Conservation (phyloP, 1,140 invertebrate species). For the Galleria mellonella region DNA sequence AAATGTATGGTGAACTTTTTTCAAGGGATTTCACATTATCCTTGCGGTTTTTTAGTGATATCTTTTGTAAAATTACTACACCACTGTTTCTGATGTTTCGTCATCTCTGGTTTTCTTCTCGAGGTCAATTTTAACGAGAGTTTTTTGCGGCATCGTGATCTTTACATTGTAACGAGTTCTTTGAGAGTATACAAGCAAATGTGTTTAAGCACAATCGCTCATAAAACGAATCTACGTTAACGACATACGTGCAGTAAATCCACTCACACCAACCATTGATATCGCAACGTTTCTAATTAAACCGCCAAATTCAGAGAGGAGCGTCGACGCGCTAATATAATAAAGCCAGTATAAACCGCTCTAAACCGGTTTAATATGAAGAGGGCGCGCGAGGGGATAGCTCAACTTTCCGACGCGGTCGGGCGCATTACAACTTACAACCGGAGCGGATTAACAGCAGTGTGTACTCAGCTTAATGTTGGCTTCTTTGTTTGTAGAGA, state of each 20-base stretch:
- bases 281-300: slow-evolving; percentile 43
- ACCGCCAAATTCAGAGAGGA: slow-evolving; percentile 43
- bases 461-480: slow-evolving; percentile 50
- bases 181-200: too few relatives aligned
- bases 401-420: slow-evolving; percentile 51
- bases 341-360: slow-evolving; percentile 64
- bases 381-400: slow-evolving; percentile 32
- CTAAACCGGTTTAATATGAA: slow-evolving; percentile 67
- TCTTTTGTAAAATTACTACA: too few relatives aligned
- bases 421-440: slow-evolving; percentile 47
- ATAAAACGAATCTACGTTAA: slow-evolving; percentile 6
- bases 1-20: too few relatives aligned
- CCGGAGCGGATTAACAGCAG: slow-evolving; percentile 37
- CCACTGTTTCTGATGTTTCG: too few relatives aligned
- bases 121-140: too few relatives aligned
- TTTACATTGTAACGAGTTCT: too few relatives aligned
- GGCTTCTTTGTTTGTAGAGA: slow-evolving; percentile 44
- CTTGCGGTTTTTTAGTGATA: too few relatives aligned
- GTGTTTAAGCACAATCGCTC: too few relatives aligned
- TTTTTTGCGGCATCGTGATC: too few relatives aligned
- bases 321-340: slow-evolving; percentile 65
- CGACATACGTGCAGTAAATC: too few relatives aligned
- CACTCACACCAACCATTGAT: slow-evolving; percentile 23
- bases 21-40: too few relatives aligned
- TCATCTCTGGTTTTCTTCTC: too few relatives aligned